Conservation (phyloP, 2,888 invertebrate species). For the Cheilosia scutellata region DNA sequence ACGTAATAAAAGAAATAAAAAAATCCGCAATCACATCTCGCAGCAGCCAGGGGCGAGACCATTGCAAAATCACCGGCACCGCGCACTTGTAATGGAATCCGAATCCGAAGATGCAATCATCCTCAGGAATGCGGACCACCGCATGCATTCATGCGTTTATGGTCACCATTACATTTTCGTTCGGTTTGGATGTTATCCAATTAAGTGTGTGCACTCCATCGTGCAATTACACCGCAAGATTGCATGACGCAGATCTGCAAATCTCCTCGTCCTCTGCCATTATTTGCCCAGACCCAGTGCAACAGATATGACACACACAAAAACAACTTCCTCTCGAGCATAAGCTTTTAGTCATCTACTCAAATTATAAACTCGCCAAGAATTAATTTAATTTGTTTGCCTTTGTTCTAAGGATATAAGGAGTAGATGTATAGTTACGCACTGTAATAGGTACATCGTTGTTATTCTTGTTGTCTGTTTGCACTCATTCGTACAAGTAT, state of each 20-base stretch:
- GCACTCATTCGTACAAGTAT: constrained; percentile 14
- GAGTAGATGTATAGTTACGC: neutral
- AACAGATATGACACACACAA: constrained; percentile 49
- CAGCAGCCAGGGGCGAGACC: constrained; percentile 2
- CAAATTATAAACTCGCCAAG: constrained; percentile 3
- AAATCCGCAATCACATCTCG: constrained; percentile 4
- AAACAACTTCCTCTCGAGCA: neutral
- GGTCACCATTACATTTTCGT: constrained; percentile 53
- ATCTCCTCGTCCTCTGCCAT: constrained; percentile 27
- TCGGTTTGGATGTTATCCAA: constrained; percentile 67
- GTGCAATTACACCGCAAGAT: constrained; percentile 48
- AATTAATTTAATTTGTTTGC: constrained; percentile 67
- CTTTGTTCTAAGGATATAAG: constrained; percentile 23
- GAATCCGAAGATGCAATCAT: constrained; percentile 69
- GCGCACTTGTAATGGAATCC: constrained; percentile 41
- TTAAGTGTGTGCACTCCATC: constrained; percentile 61
- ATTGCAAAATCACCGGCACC: constrained; percentile 42
- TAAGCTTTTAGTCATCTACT: constrained; percentile 27
- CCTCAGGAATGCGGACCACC: constrained; percentile 71
- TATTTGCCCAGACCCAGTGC: too few relatives aligned
- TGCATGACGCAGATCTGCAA: constrained; percentile 64
- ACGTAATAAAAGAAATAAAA: constrained; percentile 49
- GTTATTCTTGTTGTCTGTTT: constrained; percentile 4
- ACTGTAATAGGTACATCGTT: neutral
- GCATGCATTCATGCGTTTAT: constrained; percentile 66